These are phyloP conservation scores for Perca flavescens DNA, from an alignment of 2,113 vertebrate genomes.

Conservation along the genomic window DNA sequence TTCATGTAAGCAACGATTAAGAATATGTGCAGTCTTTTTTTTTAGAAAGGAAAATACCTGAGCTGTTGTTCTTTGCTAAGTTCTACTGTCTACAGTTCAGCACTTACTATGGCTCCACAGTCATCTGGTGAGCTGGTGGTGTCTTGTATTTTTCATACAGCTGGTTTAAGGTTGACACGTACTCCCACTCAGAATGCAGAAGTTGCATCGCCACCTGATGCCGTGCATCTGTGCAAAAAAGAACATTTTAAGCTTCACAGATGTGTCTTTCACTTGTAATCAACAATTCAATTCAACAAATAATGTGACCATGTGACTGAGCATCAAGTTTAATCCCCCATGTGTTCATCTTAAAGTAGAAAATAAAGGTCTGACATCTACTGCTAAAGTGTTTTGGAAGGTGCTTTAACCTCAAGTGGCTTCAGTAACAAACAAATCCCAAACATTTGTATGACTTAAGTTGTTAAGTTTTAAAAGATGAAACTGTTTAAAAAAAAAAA, in stretches of 20 bases:
- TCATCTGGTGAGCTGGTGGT: constrained; percentile 41
- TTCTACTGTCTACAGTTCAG: too few relatives aligned
- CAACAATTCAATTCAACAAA: background rate
- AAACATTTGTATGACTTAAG: background rate
- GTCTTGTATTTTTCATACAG: constrained; percentile 78
- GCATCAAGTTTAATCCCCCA: background rate
- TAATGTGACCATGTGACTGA: background rate
- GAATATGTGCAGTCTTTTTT: background rate
- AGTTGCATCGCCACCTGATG: constrained; percentile 82
- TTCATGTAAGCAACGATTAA: background rate
- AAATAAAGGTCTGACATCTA: background rate
- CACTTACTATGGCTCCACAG: constrained; percentile 74
- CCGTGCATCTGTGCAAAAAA: constrained; percentile 70
- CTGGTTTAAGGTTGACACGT: constrained; percentile 80
- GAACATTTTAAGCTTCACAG: background rate
- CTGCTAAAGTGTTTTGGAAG: background rate
- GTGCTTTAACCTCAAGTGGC: background rate
- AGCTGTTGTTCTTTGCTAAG: background rate
- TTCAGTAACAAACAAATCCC: background rate
- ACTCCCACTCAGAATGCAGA: constrained; percentile 84
- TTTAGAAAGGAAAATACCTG: background rate
- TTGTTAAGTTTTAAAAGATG: background rate
- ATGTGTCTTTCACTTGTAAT: background rate
- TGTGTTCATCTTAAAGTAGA: background rate
- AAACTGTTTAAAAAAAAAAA: too few relatives aligned